A percentile compares a stretch with the other conserved stretches of the same genome.
Conservation (phyloP, 2,888 invertebrate species). For the Noctua janthina region DNA sequence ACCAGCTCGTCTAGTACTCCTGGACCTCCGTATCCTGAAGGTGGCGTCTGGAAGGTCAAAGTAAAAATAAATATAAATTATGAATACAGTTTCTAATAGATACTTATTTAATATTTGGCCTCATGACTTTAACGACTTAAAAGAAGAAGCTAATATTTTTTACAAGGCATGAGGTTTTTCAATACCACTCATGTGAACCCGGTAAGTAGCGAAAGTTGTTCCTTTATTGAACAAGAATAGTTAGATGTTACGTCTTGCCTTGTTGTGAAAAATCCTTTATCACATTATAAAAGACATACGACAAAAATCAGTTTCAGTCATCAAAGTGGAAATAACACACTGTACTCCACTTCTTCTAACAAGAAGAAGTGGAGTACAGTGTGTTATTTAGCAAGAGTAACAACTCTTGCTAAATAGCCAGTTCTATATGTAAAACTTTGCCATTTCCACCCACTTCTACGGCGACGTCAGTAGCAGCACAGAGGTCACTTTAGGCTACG, state of each 20-base stretch:
- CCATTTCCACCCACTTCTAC: neutral
- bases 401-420: neutral
- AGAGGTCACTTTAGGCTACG: neutral
- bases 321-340: neutral
- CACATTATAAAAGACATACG: neutral
- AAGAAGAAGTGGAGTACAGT: too few species aligned
- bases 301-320: neutral
- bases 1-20: constrained; percentile 96
- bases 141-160: neutral
- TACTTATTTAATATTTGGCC: neutral
- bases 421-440: neutral
- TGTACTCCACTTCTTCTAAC: neutral
- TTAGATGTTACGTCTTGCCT: neutral
- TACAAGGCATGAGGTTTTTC: neutral
- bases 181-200: neutral
- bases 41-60: constrained; percentile 92
- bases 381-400: too few species aligned
- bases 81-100: neutral
- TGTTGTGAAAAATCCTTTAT: neutral
- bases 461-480: neutral
- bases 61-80: neutral
- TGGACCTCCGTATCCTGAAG: constrained; percentile 92
- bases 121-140: neutral
- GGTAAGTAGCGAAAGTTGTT: neutral
- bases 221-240: neutral